Conservation (phyloP, 2,888 invertebrate species). For the Eristalis tenax region DNA sequence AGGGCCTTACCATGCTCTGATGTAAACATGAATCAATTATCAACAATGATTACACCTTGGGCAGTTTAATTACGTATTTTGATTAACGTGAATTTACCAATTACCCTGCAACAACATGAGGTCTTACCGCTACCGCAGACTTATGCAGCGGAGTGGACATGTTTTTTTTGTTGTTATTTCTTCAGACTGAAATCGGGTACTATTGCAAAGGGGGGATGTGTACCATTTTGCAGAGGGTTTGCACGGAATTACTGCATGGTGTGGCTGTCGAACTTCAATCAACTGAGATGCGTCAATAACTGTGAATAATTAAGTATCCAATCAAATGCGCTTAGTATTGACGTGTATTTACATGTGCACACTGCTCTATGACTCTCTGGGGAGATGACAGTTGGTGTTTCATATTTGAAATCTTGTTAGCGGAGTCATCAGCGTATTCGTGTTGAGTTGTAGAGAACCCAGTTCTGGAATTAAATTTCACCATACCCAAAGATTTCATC, state of each 20-base stretch:
- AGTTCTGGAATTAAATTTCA: constrained; percentile 6
- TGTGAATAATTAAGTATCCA: constrained; percentile 81
- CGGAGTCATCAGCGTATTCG: constrained; percentile 20
- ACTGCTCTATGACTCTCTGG: constrained; percentile 49
- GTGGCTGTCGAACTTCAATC: constrained; percentile 42
- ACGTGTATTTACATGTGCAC: constrained; percentile 17
- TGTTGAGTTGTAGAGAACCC: constrained; percentile 3
- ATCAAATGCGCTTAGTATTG: constrained; percentile 78
- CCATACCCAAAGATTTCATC: constrained; percentile 6
- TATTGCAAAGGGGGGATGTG: background rate
- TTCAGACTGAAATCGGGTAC: background rate
- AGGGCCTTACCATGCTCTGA: constrained; percentile 67
- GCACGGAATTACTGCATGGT: constrained; percentile 21
- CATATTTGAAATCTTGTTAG: constrained; percentile 29
- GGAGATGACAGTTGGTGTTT: constrained; percentile 11
- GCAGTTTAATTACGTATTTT: constrained; percentile 74
- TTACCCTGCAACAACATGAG: constrained; percentile 59
- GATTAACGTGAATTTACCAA: constrained; percentile 67
- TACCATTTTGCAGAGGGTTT: constrained; percentile 4
- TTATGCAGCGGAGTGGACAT: background rate
- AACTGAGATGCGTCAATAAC: constrained; percentile 77
- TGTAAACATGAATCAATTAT: constrained; percentile 75
- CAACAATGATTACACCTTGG: constrained; percentile 74
- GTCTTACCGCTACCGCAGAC: background rate
- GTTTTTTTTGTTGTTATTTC: constrained; percentile 8